Evolutionary conservation across 53 echinoderm and acorn worm species (phyloP), one percentile per base, ranked within the genome.

Genomic region (Hippasteria phrygiana): DNA sequence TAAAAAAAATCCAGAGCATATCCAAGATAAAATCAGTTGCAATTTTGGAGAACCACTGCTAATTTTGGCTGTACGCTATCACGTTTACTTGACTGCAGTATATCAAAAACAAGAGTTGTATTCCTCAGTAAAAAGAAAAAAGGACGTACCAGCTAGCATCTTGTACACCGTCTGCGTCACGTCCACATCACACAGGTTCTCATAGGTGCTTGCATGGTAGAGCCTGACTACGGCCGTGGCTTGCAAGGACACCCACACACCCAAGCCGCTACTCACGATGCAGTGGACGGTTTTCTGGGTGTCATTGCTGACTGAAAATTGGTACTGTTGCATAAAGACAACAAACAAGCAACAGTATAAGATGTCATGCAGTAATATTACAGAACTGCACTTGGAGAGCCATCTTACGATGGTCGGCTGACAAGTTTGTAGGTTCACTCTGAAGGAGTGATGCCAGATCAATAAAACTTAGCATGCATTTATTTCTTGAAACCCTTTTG

Each of bases 81-180:
- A n/a, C n/a, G n/a, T n/a, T n/a, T n/a, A n/a, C n/a, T n/a, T n/a
- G n/a, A n/a, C n/a, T n/a, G n/a, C n/a, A n/a, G n/a, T n/a, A n/a
- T n/a, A n/a, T n/a, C 9, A 51, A 51, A 4, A 51, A 13, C 51
- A 10, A 51, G 20, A 13, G 16, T 51, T 51, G 0, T 51, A 14
- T 51, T 20, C 20, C 51, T 2, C 16, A 51, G 14, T 20, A 51
- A 3, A 24, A 59, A 59, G n/a, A 0, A 22, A 7, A n/a, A 3
- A 8, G 26, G 13, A 88, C 81, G 88, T 63, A 96, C 99, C 94
- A 66, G 99, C 99, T 50, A 99, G 93, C 99, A 99, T 99, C 84
- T 96, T 99, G 74, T 99, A 96, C 35, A 99, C 99, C 31, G 99
- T 95, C 88, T 99, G 99, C 6, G 99, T 99, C 42, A 99, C 99